A percentile compares a stretch with the other conserved stretches of the same genome.
phyloP scores from a whole-genome alignment of 1,140 invertebrate species.

The Choristoneura fumiferana region DNA sequence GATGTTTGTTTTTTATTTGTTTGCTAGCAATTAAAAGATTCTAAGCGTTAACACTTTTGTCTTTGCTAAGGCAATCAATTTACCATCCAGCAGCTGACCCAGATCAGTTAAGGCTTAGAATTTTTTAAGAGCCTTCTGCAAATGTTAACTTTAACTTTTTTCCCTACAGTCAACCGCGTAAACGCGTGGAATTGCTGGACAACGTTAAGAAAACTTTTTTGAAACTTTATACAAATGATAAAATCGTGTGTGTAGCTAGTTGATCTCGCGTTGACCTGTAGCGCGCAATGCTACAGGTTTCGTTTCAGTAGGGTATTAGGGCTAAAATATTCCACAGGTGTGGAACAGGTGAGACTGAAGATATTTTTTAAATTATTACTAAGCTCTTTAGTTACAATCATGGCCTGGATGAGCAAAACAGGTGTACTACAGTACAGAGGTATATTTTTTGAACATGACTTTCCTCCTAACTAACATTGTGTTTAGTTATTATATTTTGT shows the following conservation, averaged over 20 bases:
- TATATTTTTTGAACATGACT: background rate
- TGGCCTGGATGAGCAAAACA: constrained; percentile 19
- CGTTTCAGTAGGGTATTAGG: constrained; percentile 76
- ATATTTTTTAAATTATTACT: constrained; percentile 72
- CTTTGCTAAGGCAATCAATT: background rate
- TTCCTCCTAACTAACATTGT: constrained; percentile 1
- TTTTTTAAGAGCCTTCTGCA: constrained; percentile 63
- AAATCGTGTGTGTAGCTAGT: constrained; percentile 74
- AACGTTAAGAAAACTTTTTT: constrained; percentile 65
- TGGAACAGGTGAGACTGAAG: constrained; percentile 78
- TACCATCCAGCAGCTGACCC: background rate
- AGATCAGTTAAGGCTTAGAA: constrained; percentile 53
- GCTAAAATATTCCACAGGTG: constrained; percentile 68
- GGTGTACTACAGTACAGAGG: constrained; percentile 2
- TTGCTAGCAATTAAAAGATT: constrained; percentile 70
- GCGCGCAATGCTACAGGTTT: constrained; percentile 79
- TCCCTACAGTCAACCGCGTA: constrained; percentile 79
- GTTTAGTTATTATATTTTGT: too few relatives aligned
- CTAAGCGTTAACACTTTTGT: constrained; percentile 51
- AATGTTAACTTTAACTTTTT: constrained; percentile 75
- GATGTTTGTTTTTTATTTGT: constrained; percentile 18
- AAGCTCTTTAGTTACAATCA: constrained; percentile 56
- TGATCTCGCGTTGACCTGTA: constrained; percentile 73
- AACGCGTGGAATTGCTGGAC: constrained; percentile 70
- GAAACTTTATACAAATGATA: constrained; percentile 65